A percentile compares a stretch with the other conserved stretches of the same genome.
Conservation (phyloP, 2,888 invertebrate species). For the Lysandra coridon region DNA sequence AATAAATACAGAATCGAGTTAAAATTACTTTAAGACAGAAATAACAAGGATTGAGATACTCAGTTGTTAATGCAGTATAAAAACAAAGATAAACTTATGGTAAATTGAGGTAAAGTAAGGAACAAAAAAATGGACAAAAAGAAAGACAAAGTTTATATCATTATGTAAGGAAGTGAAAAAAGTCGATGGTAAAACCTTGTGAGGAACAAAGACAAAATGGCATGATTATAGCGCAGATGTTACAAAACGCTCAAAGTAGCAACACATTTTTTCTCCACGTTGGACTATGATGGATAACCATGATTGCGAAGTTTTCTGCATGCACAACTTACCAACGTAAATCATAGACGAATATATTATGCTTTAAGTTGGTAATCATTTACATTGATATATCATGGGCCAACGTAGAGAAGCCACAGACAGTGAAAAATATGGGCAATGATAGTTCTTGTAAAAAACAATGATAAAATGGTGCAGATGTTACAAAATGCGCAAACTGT, state of each 20-base stretch:
- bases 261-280: not conserved
- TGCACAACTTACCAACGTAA: too few relatives aligned
- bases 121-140: too few relatives aligned
- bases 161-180: too few relatives aligned
- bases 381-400: too few relatives aligned
- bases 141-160: too few relatives aligned
- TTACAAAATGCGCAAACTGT: not conserved
- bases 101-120: too few relatives aligned
- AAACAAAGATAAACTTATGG: too few relatives aligned
- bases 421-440: not conserved
- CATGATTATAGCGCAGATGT: not conserved
- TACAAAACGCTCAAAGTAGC: not conserved
- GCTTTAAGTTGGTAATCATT: too few relatives aligned
- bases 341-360: too few relatives aligned
- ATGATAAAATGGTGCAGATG: slow-evolving; percentile 1
- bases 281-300: too few relatives aligned
- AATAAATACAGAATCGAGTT: not conserved
- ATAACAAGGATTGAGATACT: not conserved
- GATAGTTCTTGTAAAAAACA: not conserved
- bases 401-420: not conserved
- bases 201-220: not conserved
- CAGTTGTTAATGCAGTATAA: too few relatives aligned
- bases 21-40: not conserved
- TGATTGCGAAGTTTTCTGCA: too few relatives aligned
- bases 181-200: not conserved